phyloP scores from a whole-genome alignment of 1,140 invertebrate species.

The Nephila pilipes region DNA sequence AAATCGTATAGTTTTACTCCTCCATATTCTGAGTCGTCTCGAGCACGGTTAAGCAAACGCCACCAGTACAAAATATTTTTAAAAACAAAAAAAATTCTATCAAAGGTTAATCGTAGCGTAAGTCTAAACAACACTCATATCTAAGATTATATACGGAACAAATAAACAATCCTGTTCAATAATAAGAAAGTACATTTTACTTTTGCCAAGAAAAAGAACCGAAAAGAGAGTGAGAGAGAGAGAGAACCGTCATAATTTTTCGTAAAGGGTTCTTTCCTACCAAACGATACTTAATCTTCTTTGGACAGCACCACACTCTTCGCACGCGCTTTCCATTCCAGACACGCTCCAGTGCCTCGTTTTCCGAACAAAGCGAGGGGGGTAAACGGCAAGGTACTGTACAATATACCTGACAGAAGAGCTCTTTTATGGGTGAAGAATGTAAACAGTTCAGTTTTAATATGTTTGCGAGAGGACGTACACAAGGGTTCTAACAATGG shows the following conservation, averaged over 20 bases:
- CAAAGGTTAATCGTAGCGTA: not conserved
- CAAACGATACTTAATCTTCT: constrained; percentile 13
- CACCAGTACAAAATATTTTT: too few species aligned
- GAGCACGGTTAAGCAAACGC: too few species aligned
- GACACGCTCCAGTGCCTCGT: constrained; percentile 61
- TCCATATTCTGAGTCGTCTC: too few species aligned
- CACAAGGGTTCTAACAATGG: constrained; percentile 61
- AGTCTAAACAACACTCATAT: not conserved
- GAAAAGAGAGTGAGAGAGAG: not conserved
- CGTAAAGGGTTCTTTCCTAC: not conserved
- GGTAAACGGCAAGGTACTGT: constrained; percentile 44
- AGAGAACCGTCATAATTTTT: constrained; percentile 17
- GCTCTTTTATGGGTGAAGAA: constrained; percentile 33
- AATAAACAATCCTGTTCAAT: not conserved
- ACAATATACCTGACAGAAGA: constrained; percentile 44
- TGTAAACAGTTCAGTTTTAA: constrained; percentile 66
- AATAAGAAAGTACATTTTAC: not conserved
- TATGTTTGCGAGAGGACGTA: constrained; percentile 54
- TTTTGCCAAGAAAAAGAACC: not conserved
- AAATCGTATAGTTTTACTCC: too few species aligned
- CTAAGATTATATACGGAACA: not conserved
- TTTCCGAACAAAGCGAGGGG: constrained; percentile 3
- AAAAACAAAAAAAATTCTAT: not conserved
- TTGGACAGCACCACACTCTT: constrained; percentile 1
- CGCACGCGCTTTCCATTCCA: constrained; percentile 48